Evolutionary conservation across 2,888 invertebrate species (phyloP).

Genomic region (Myathropa florea): DNA sequence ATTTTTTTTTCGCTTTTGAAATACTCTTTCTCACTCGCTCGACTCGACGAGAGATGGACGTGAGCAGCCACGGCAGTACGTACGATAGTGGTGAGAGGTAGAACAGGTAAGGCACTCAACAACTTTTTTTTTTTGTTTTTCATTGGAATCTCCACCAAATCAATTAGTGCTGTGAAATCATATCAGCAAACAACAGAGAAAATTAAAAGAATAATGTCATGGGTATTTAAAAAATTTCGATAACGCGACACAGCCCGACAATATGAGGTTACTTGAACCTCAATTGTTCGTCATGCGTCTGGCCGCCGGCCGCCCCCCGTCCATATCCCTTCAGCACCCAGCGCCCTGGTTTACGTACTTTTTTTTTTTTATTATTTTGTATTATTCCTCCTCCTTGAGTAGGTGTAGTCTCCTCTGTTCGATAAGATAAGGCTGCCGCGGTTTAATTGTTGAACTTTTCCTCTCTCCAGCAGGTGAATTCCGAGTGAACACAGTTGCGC

Average conservation of each 20-base stretch:
- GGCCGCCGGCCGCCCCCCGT: not conserved
- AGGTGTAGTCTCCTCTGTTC: slow-evolving; percentile 26
- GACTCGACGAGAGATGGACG: not conserved
- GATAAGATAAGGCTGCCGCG: slow-evolving; percentile 49
- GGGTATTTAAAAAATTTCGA: slow-evolving; percentile 47
- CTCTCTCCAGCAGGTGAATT: slow-evolving; percentile 47
- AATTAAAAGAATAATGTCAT: slow-evolving; percentile 47
- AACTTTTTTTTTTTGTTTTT: slow-evolving; percentile 12
- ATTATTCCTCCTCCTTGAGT: slow-evolving; percentile 16
- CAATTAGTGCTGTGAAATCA: slow-evolving; percentile 47
- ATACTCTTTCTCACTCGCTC: slow-evolving; percentile 36
- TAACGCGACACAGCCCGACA: slow-evolving; percentile 19
- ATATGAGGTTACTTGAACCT: slow-evolving; percentile 47
- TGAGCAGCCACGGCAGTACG: not conserved
- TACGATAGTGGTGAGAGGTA: not conserved
- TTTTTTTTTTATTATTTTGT: slow-evolving; percentile 1
- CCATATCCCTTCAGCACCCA: not conserved
- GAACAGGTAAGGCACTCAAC: slow-evolving; percentile 36
- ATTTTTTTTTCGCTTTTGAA: slow-evolving; percentile 27
- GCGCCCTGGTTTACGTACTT: slow-evolving; percentile 19
- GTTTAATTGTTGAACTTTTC: slow-evolving; percentile 18
- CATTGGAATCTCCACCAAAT: slow-evolving; percentile 46
- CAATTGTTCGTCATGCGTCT: not conserved
- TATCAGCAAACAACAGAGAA: slow-evolving; percentile 44
- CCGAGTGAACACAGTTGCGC: slow-evolving; percentile 4